Conservation (phyloP, 2,888 invertebrate genomes). For the Acleris holmiana region DNA sequence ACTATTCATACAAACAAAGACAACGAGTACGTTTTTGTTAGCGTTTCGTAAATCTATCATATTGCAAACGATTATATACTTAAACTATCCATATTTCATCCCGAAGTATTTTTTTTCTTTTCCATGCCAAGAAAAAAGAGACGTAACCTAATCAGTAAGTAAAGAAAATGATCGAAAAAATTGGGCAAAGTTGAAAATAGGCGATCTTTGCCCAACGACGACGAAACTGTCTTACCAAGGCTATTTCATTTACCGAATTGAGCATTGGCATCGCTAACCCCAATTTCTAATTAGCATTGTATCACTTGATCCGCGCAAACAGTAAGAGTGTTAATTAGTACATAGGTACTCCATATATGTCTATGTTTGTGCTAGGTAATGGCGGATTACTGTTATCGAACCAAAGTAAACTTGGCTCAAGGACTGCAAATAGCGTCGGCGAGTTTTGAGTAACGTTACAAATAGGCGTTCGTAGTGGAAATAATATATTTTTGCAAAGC, state of each 20-base stretch:
- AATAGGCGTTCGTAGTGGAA: neutral
- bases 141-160: too few relatives aligned
- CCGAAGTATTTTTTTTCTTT: too few relatives aligned
- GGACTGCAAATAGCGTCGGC: slow-evolving; percentile 4
- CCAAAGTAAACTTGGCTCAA: slow-evolving; percentile 9
- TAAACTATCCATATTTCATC: too few relatives aligned
- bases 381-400: slow-evolving; percentile 18
- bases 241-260: neutral
- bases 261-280: neutral
- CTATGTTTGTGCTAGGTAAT: slow-evolving; percentile 6
- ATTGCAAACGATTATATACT: too few relatives aligned
- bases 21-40: too few relatives aligned
- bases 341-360: neutral
- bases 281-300: neutral
- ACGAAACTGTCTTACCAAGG: neutral
- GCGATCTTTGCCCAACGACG: too few relatives aligned
- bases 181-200: too few relatives aligned
- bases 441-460: slow-evolving; percentile 1
- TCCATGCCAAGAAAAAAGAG: too few relatives aligned
- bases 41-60: too few relatives aligned
- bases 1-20: too few relatives aligned
- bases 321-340: neutral
- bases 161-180: too few relatives aligned
- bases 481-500: neutral
- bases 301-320: neutral